Evolutionary conservation across 2,113 vertebrate species (phyloP).

Genomic region (Actenoides hombroni): DNA sequence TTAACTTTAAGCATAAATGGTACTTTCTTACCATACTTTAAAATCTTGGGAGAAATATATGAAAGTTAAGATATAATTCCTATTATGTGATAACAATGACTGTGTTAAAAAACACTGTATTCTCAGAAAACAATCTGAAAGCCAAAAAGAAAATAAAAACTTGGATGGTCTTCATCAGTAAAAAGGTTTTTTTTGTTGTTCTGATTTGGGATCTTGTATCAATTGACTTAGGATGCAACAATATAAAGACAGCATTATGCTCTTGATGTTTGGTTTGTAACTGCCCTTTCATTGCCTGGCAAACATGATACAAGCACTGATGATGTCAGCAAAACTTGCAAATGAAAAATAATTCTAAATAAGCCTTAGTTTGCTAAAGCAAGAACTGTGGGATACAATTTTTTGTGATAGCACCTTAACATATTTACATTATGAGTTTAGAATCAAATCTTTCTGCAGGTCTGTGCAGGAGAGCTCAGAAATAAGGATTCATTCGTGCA

Average conservation of each 20-base stretch:
- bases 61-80: not conserved
- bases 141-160: not conserved
- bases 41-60: not conserved
- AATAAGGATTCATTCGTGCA: not conserved
- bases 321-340: not conserved
- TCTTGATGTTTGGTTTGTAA: not conserved
- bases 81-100: not conserved
- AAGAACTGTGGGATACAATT: not conserved
- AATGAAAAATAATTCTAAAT: not conserved
- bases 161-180: not conserved
- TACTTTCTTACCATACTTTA: not conserved
- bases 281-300: not conserved
- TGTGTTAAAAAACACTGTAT: not conserved
- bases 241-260: not conserved
- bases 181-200: not conserved
- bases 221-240: not conserved
- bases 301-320: not conserved
- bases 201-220: not conserved
- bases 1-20: not conserved
- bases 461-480: constrained; percentile 10
- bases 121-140: not conserved
- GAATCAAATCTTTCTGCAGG: not conserved
- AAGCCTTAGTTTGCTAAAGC: not conserved
- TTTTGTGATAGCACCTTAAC: not conserved
- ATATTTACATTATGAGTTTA: not conserved